These are phyloP conservation scores for Sebastes minor DNA, from an alignment of 2,797 vertebrate genomes.

Conservation along the genomic window DNA sequence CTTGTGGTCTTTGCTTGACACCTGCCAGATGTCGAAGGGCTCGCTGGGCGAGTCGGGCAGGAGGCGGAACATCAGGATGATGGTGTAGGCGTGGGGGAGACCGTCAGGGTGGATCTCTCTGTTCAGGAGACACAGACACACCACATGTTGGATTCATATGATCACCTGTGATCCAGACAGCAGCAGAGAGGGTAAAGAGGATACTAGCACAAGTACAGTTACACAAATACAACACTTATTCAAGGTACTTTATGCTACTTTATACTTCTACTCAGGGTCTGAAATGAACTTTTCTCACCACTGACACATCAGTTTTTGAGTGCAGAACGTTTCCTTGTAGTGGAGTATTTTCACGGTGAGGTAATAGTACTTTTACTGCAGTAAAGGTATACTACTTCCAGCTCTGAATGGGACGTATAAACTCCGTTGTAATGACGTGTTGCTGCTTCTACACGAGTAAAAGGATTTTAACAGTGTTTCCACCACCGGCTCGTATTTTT, in stretches of 20 bases:
- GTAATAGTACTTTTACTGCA: background rate
- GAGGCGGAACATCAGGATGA: constrained; percentile 93
- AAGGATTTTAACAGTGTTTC: background rate
- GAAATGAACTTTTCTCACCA: too few relatives aligned
- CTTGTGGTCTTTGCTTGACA: constrained; percentile 90
- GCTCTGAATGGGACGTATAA: background rate
- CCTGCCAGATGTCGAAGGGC: constrained; percentile 96
- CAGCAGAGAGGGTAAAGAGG: too few relatives aligned
- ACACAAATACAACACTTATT: too few relatives aligned
- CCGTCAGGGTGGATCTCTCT: constrained; percentile 96
- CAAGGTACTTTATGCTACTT: too few relatives aligned
- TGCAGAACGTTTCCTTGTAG: background rate
- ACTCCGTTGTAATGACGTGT: background rate
- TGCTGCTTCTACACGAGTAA: background rate
- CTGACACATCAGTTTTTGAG: background rate
- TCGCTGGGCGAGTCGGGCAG: constrained; percentile 90
- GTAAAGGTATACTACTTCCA: background rate
- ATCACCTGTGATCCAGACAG: background rate
- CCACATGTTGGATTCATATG: background rate
- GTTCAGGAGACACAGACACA: constrained; percentile 17
- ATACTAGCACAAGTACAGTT: background rate
- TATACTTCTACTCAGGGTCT: too few relatives aligned
- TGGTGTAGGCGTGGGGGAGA: constrained; percentile 90
- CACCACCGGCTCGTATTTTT: background rate
- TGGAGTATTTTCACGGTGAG: background rate